These are phyloP conservation scores for Apteryx owenii DNA, from an alignment of 2,113 vertebrate genomes.

Conservation along the genomic window DNA sequence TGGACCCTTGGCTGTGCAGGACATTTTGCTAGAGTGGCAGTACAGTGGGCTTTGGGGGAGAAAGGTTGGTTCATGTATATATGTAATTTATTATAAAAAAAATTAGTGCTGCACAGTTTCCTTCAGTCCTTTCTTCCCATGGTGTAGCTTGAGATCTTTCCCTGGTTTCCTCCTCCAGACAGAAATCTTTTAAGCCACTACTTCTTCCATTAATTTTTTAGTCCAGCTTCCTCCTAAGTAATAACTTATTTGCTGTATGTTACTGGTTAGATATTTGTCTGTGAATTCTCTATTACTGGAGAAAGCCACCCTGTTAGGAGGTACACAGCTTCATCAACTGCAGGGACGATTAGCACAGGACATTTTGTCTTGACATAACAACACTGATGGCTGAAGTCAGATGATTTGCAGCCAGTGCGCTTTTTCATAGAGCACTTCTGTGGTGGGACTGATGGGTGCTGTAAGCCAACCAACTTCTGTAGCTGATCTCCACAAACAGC, in stretches of 20 bases:
- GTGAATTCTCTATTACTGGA: constrained; percentile 1
- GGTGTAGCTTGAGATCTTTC: not conserved
- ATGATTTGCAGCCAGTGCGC: not conserved
- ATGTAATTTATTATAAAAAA: not conserved
- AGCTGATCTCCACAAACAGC: not conserved
- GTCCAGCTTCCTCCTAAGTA: not conserved
- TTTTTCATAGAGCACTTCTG: not conserved
- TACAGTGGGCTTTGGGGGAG: not conserved
- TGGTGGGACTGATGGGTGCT: not conserved
- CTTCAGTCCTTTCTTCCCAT: not conserved
- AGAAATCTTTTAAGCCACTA: not conserved
- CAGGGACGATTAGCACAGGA: not conserved
- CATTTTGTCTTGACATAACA: not conserved
- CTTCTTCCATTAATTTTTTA: not conserved
- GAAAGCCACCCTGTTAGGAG: constrained; percentile 14
- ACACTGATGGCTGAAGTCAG: not conserved
- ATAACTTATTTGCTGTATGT: constrained; percentile 6
- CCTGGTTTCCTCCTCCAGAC: not conserved
- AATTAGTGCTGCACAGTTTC: not conserved
- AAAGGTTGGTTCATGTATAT: not conserved
- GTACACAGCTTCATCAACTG: not conserved
- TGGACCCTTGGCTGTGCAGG: not conserved
- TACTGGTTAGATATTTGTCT: not conserved
- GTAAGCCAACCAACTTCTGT: not conserved
- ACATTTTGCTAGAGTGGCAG: not conserved